A percentile compares a stretch with the other conserved stretches of the same genome.
phyloP scores from a whole-genome alignment of 2,113 vertebrate genomes.

The Callorhinus ursinus region DNA sequence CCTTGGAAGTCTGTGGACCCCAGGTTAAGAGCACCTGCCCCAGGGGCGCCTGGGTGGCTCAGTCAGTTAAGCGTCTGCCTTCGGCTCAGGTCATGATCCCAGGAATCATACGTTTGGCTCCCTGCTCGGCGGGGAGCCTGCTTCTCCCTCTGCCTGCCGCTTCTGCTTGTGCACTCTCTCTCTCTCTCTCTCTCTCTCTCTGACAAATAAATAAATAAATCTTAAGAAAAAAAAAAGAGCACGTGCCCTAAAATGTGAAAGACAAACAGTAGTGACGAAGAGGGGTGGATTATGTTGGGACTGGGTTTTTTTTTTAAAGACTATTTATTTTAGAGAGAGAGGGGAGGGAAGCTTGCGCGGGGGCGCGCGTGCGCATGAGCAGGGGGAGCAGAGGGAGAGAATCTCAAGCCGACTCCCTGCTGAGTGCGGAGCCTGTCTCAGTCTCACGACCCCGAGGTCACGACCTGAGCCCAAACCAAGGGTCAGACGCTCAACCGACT shows the following conservation, averaged over 20 bases:
- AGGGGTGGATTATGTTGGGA: not conserved
- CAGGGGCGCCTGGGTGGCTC: too few relatives aligned
- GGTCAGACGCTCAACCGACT: not conserved
- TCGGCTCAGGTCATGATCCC: too few relatives aligned
- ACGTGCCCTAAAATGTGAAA: conserved; percentile 22
- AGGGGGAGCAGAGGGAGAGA: not conserved
- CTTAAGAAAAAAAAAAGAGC: too few relatives aligned
- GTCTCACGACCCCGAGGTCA: not conserved
- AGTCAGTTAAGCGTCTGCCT: too few relatives aligned
- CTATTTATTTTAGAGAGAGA: not conserved
- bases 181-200: too few relatives aligned
- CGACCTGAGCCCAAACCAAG: not conserved
- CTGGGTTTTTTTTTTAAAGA: not conserved
- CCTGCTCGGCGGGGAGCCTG: too few relatives aligned
- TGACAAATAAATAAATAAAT: too few relatives aligned
- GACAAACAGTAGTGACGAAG: not conserved
- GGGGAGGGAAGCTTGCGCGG: too few relatives aligned
- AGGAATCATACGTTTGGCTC: too few relatives aligned
- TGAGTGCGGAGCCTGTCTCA: not conserved
- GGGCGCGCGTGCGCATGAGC: not conserved
- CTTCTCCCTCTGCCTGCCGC: too few relatives aligned
- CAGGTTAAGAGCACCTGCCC: not conserved
- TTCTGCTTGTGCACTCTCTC: too few relatives aligned
- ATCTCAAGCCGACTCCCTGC: not conserved
- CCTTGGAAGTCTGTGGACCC: not conserved